Percentiles rank a stretch among this genome's conserved stretches.
phyloP scores from a whole-genome alignment of 2,888 invertebrate genomes.

The Linnaemya vulpina region DNA sequence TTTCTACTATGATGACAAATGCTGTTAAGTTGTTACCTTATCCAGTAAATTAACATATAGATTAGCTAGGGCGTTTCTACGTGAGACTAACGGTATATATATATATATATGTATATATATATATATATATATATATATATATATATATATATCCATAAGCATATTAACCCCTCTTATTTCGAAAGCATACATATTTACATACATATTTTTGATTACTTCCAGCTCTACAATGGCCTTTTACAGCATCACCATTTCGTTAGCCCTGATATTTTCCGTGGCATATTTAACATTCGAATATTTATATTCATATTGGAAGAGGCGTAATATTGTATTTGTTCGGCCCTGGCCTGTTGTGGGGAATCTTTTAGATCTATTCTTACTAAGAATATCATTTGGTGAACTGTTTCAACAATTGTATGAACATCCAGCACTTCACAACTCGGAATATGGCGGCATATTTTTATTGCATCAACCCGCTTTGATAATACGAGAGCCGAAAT shows the following conservation, averaged over 20 bases:
- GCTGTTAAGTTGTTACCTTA: too few relatives aligned
- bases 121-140: too few relatives aligned
- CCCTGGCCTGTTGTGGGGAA: conserved; percentile 81
- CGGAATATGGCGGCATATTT: conserved; percentile 79
- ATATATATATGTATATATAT: too few relatives aligned
- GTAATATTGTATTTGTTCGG: conserved; percentile 78
- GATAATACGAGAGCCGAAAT: conserved; percentile 82
- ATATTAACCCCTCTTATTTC: too few relatives aligned
- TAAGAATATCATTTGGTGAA: conserved; percentile 79
- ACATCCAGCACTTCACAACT: conserved; percentile 67
- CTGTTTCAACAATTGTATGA: conserved; percentile 80
- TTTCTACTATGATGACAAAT: too few relatives aligned
- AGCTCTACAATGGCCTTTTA: conserved; percentile 45
- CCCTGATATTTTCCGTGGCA: conserved; percentile 5
- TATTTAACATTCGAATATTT: conserved; percentile 69
- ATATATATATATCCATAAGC: too few relatives aligned
- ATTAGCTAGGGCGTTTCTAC: too few relatives aligned
- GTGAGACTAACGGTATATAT: too few relatives aligned
- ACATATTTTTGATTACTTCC: conserved; percentile 29
- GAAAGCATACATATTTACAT: too few relatives aligned
- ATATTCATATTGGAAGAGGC: conserved; percentile 76
- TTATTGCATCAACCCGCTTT: conserved; percentile 83
- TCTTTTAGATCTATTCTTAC: conserved; percentile 78
- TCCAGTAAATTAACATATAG: too few relatives aligned
- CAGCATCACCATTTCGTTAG: not conserved